phyloP scores from a whole-genome alignment of 2,888 invertebrate genomes.

The Lochmaea capreae region DNA sequence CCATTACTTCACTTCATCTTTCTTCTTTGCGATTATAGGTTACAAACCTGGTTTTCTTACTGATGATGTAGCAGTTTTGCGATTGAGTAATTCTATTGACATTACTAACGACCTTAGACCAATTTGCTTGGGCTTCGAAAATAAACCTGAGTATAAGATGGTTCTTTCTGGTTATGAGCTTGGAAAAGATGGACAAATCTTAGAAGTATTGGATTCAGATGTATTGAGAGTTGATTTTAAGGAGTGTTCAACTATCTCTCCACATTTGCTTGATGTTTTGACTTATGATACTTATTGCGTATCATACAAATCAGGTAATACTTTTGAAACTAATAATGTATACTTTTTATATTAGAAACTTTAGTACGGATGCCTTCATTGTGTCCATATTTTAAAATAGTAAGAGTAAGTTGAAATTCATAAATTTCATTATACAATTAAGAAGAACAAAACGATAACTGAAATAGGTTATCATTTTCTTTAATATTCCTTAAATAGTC shows the following conservation, averaged over 20 bases:
- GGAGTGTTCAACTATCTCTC: conserved; percentile 42
- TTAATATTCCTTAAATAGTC: too few relatives aligned
- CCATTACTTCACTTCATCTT: too few relatives aligned
- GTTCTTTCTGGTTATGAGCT: conserved; percentile 47
- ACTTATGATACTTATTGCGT: conserved; percentile 47
- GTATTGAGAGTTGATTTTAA: conserved; percentile 37
- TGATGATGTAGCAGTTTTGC: conserved; percentile 68
- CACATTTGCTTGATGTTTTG: conserved; percentile 36
- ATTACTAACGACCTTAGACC: conserved; percentile 69
- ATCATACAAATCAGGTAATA: conserved; percentile 47
- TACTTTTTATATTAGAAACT: neutral
- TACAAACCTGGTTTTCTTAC: conserved; percentile 68
- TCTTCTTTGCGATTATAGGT: neutral
- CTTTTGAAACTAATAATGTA: neutral
- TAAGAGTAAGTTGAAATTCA: too few relatives aligned
- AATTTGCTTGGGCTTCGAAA: conserved; percentile 64
- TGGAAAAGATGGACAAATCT: conserved; percentile 33
- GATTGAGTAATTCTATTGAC: conserved; percentile 65
- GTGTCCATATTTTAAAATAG: too few relatives aligned
- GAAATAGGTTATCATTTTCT: too few relatives aligned
- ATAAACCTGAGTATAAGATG: conserved; percentile 18
- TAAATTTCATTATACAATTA: too few relatives aligned
- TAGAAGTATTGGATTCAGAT: conserved; percentile 38
- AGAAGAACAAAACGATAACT: too few relatives aligned
- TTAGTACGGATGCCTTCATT: too few relatives aligned